These are phyloP conservation scores for Drosophila insularis DNA, from an alignment of 1,140 invertebrate species.

Conservation along the genomic window DNA sequence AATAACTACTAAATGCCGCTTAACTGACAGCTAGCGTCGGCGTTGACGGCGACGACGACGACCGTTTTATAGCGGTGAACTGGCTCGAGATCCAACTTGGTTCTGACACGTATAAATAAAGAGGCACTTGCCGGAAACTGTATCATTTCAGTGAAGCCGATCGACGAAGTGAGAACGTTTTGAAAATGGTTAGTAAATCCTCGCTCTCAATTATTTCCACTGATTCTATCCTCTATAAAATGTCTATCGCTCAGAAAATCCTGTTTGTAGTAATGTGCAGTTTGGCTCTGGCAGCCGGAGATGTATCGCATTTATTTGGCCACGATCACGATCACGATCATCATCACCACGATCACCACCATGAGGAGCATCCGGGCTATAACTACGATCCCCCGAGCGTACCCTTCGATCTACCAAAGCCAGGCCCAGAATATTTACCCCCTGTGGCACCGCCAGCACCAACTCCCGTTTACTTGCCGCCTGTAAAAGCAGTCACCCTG, in stretches of 20 bases:
- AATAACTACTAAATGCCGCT: slow-evolving; percentile 40
- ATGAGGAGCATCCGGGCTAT: slow-evolving; percentile 67
- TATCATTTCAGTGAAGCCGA: slow-evolving; percentile 65
- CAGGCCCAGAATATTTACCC: slow-evolving; percentile 47
- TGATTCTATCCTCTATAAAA: neutral
- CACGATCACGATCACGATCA: slow-evolving; percentile 55
- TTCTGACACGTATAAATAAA: slow-evolving; percentile 74
- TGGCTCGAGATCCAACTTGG: slow-evolving; percentile 40
- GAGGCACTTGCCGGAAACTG: slow-evolving; percentile 74
- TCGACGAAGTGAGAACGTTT: slow-evolving; percentile 64
- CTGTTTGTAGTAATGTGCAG: slow-evolving; percentile 54
- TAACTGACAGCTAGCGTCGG: slow-evolving; percentile 46
- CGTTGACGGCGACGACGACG: slow-evolving; percentile 35
- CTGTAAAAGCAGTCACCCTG: slow-evolving; percentile 22
- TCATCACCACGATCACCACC: slow-evolving; percentile 48
- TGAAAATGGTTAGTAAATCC: slow-evolving; percentile 53
- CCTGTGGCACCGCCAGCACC: slow-evolving; percentile 42
- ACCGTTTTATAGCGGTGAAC: slow-evolving; percentile 36
- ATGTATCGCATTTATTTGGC: slow-evolving; percentile 70
- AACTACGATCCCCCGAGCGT: slow-evolving; percentile 64
- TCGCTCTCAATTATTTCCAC: neutral
- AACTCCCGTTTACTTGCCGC: slow-evolving; percentile 53
- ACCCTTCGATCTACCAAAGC: slow-evolving; percentile 65
- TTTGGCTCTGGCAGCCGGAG: slow-evolving; percentile 64
- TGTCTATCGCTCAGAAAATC: slow-evolving; percentile 55